Conservation (phyloP, 2,888 invertebrate genomes). For the Leptarthrus brevirostris region DNA sequence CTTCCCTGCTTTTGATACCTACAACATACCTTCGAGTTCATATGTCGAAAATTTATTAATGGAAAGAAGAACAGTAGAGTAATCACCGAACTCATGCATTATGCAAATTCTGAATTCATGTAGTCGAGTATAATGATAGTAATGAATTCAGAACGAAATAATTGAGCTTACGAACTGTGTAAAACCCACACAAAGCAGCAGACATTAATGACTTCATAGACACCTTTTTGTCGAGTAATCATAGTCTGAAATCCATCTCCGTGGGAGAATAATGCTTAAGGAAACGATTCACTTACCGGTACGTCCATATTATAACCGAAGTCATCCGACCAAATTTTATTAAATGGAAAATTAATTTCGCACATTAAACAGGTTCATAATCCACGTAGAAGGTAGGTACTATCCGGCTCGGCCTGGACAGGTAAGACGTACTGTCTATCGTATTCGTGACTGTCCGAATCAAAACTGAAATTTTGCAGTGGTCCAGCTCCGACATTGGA, state of each 20-base stretch:
- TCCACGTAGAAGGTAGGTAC: background rate
- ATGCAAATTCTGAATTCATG: no score
- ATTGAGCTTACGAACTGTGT: background rate
- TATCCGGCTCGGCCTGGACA: background rate
- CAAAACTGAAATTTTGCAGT: background rate
- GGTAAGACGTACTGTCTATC: no score
- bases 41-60: background rate
- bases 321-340: slow-evolving; percentile 7
- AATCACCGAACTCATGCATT: no score
- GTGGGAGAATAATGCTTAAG: background rate
- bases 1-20: background rate
- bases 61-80: background rate
- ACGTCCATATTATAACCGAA: slow-evolving; percentile 7
- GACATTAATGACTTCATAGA: background rate
- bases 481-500: background rate
- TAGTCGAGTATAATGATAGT: background rate
- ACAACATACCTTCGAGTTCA: background rate
- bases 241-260: background rate
- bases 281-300: slow-evolving; percentile 2
- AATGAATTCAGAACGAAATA: background rate
- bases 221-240: background rate
- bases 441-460: background rate
- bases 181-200: background rate
- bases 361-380: slow-evolving; percentile 10
- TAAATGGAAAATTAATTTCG: slow-evolving; percentile 22